Conservation (phyloP, 2,797 vertebrate genomes). For the Paramormyrops hopkinsi region DNA sequence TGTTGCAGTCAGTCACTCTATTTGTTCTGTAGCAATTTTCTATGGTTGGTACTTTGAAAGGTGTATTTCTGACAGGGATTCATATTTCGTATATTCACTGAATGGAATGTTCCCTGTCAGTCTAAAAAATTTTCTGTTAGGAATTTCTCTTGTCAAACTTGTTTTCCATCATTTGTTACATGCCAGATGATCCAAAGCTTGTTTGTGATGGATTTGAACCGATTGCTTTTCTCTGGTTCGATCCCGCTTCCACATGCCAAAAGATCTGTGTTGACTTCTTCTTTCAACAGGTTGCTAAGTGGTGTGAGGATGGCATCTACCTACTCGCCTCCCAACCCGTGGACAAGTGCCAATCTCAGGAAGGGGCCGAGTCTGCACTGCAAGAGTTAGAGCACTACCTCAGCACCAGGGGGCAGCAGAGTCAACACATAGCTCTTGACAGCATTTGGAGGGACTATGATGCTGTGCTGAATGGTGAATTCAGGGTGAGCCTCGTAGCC, state of each 20-base stretch:
- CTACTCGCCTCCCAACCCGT: constrained; percentile 89
- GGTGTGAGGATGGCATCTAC: constrained; percentile 92
- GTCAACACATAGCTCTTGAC: constrained; percentile 65
- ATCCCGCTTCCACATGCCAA: neutral
- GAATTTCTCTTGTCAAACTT: neutral
- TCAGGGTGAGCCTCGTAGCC: constrained; percentile 63
- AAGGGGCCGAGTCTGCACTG: constrained; percentile 88
- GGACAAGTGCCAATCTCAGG: constrained; percentile 95
- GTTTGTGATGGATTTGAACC: neutral
- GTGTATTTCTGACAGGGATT: neutral
- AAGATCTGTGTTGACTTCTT: neutral
- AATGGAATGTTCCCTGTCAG: neutral
- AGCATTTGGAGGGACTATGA: constrained; percentile 77
- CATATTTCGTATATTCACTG: neutral
- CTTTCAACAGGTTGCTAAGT: constrained; percentile 70
- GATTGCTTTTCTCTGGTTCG: neutral
- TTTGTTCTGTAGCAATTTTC: neutral
- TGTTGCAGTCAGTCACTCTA: neutral
- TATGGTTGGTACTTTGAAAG: neutral
- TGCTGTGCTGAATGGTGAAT: constrained; percentile 74
- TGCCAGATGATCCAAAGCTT: neutral
- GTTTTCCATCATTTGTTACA: neutral
- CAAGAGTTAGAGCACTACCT: constrained; percentile 89
- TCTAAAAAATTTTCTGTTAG: neutral
- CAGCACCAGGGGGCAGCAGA: constrained; percentile 70